Evolutionary conservation across 1,140 invertebrate genomes (phyloP).

Genomic region (Brachionus paranguensis): DNA sequence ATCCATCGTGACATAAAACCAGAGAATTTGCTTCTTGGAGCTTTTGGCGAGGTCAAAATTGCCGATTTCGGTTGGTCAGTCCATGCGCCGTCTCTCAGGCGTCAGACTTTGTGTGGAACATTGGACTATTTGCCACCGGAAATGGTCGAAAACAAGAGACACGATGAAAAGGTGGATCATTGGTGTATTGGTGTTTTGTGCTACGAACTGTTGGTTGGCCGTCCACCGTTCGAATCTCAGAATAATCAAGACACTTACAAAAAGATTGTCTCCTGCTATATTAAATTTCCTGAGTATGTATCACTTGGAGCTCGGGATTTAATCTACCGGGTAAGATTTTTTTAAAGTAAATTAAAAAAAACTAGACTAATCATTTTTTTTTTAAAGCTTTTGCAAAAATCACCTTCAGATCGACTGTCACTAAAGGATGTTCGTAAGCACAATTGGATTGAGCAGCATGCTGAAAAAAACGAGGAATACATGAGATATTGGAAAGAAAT

Average conservation of each 20-base stretch:
- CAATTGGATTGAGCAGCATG: constrained; percentile 27
- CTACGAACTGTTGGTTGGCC: constrained; percentile 97
- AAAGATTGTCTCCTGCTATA: constrained; percentile 28
- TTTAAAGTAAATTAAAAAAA: background rate
- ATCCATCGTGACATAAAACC: constrained; percentile 86
- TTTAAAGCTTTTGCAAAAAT: constrained; percentile 16
- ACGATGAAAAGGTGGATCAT: constrained; percentile 64
- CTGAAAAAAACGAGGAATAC: constrained; percentile 38
- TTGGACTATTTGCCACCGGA: constrained; percentile 90
- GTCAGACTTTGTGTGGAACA: constrained; percentile 86
- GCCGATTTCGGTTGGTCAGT: constrained; percentile 74
- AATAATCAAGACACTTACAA: background rate
- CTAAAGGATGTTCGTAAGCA: constrained; percentile 36
- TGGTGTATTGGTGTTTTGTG: constrained; percentile 88
- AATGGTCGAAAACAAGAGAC: constrained; percentile 81
- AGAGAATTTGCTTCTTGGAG: constrained; percentile 80
- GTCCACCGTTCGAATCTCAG: constrained; percentile 69
- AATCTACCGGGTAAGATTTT: background rate
- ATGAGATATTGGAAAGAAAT: constrained; percentile 36
- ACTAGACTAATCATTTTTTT: background rate
- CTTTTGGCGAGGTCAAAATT: constrained; percentile 81
- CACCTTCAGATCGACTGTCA: background rate
- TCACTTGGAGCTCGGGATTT: background rate
- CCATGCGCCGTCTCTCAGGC: constrained; percentile 56
- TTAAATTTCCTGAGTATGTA: constrained; percentile 36